phyloP scores from a whole-genome alignment of 2,113 vertebrate species.

The Brevimyrus niger region DNA sequence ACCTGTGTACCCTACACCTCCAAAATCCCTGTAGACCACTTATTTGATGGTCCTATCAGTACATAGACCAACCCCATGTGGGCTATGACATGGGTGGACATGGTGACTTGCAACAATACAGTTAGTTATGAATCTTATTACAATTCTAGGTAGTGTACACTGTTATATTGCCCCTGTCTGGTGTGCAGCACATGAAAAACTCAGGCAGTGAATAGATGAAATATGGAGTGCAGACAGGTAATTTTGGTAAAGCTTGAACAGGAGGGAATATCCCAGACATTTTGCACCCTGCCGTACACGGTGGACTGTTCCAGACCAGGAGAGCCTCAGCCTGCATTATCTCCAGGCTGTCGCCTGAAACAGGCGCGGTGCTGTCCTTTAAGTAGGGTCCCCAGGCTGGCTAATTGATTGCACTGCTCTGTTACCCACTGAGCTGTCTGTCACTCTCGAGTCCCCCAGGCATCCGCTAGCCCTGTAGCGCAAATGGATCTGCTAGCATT shows the following conservation, averaged over 20 bases:
- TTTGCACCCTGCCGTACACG: not conserved
- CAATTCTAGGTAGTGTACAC: not conserved
- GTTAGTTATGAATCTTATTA: not conserved
- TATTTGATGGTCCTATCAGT: not conserved
- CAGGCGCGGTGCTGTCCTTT: not conserved
- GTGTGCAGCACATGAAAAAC: not conserved
- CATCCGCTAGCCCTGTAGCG: not conserved
- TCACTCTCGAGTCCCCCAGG: not conserved
- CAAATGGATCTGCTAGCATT: not conserved
- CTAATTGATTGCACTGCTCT: constrained; percentile 13
- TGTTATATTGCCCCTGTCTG: not conserved
- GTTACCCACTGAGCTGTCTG: not conserved
- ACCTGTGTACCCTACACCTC: not conserved
- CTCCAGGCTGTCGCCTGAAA: not conserved
- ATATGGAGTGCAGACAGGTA: not conserved
- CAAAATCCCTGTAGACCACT: not conserved
- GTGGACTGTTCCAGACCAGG: too few relatives aligned
- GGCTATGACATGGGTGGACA: not conserved
- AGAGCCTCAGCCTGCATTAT: not conserved
- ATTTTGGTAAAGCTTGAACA: not conserved
- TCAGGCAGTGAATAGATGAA: not conserved
- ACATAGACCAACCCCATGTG: not conserved
- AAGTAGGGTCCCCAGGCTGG: not conserved
- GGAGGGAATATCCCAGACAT: not conserved
- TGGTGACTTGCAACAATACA: not conserved